Conservation (phyloP, 1,140 invertebrate species). For the Drosophila insularis region DNA sequence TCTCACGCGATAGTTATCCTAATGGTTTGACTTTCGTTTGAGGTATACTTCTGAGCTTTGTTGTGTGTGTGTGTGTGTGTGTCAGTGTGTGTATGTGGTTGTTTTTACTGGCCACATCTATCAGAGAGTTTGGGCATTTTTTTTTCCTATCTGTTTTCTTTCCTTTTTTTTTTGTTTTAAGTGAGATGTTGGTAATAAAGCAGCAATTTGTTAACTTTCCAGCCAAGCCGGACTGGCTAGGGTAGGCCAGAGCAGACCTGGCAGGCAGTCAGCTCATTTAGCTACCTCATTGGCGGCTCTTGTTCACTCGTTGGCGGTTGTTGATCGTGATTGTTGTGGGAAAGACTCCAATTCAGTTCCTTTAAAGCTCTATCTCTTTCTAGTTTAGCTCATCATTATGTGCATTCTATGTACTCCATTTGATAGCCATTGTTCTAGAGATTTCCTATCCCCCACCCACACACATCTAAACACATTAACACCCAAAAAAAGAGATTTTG, state of each 20-base stretch:
- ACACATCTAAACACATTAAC: constrained; percentile 72
- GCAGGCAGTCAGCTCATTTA: constrained; percentile 60
- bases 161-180: constrained; percentile 53
- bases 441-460: constrained; percentile 38
- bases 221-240: not conserved
- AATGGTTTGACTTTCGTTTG: constrained; percentile 79
- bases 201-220: constrained; percentile 78
- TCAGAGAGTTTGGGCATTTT: constrained; percentile 36
- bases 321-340: constrained; percentile 47
- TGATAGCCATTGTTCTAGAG: constrained; percentile 66
- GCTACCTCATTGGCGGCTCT: constrained; percentile 79
- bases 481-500: constrained; percentile 37
- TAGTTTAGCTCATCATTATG: constrained; percentile 55
- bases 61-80: not conserved
- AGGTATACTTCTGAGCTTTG: constrained; percentile 17
- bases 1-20: constrained; percentile 80
- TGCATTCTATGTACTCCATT: constrained; percentile 55
- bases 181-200: constrained; percentile 81
- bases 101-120: constrained; percentile 63
- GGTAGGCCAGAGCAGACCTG: constrained; percentile 12
- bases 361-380: not conserved
- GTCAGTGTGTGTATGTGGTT: not conserved
- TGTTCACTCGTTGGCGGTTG: constrained; percentile 56
- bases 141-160: constrained; percentile 5
- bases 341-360: constrained; percentile 25